Base-by-base conservation (phyloP, 1,140 invertebrate genomes). In the Drosophila nebulosa region DNA sequence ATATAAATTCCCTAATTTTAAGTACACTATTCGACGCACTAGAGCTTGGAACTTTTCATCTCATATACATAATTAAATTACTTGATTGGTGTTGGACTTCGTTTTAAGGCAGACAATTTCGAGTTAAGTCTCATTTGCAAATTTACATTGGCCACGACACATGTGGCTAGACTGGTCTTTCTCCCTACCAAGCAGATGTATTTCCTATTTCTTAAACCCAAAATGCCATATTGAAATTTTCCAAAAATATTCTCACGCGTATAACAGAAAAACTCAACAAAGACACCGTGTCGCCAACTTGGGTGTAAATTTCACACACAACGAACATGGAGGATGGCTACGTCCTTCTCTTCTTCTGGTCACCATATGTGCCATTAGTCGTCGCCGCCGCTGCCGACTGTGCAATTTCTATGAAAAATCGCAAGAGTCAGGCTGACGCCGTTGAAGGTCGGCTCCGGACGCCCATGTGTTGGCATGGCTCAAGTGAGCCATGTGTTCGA, bases 341-440 rank as follows among this genome's bases (percentile, higher is more conserved):
- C 30, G 42, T 74, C 56, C 50, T 55, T 53, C 60, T 64, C 39
- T 26, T 66, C 63, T 85, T 85, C 77, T 85, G 80, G 80, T 77
- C 73, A 76, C 84, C 83, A 88, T 83, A 77, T 88, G 84, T 83
- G 63, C 67, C 69, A 64, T 52, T 51, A 21, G 30, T 32, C 30
- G 30, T 10, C 30, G 30, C 10, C 30, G 30, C 50, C 56, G 70
- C 21, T 53, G 52, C 50, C 55, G 70, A 83, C 74, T 63, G 65
- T 74, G 78, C 69, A 66, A 64, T 71, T 88, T 88, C 83, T 76
- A 88, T 84, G 83, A 89, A 88, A 86, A 88, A 89, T 83, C 61
- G 84, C 84, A 83, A 79, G 32, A 78, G 74, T 78, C 84, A 52
- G 60, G 46, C 75, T 62, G 84, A 88, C 72, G 75, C 79, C 75